A percentile compares a stretch with the other conserved stretches of the same genome.
Evolutionary conservation across 2,797 vertebrate genomes (phyloP).

Genomic region (Malurus leucopterus): DNA sequence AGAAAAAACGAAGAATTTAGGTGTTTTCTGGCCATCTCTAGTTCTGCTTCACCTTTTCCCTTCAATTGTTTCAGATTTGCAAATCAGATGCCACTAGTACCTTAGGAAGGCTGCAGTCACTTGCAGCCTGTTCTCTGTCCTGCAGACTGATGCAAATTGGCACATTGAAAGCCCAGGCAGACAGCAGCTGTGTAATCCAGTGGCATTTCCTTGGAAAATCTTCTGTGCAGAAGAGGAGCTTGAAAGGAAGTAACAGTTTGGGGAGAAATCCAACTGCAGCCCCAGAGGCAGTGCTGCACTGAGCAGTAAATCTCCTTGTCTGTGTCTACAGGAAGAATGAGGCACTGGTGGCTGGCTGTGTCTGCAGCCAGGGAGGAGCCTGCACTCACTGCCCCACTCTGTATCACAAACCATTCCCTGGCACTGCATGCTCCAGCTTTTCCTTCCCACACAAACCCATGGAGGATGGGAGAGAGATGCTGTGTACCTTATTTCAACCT

Average conservation of each 20-base stretch:
- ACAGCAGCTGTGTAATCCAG: constrained; percentile 49
- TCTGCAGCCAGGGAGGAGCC: neutral
- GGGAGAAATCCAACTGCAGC: constrained; percentile 31
- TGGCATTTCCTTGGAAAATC: constrained; percentile 51
- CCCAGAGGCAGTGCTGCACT: neutral
- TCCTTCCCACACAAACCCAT: neutral
- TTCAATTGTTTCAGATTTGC: constrained; percentile 26
- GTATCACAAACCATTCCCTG: neutral
- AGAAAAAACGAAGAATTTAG: neutral
- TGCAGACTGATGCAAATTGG: constrained; percentile 38
- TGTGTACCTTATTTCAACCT: neutral
- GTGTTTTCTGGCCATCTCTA: neutral
- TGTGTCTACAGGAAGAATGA: neutral
- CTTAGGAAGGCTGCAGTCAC: neutral
- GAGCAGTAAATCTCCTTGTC: constrained; percentile 28
- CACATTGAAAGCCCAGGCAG: constrained; percentile 36
- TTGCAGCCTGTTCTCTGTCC: constrained; percentile 41
- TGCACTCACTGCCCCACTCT: neutral
- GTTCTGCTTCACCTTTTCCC: neutral
- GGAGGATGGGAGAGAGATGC: neutral
- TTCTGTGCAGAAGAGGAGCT: constrained; percentile 26
- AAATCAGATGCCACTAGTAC: constrained; percentile 7
- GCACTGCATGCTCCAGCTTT: neutral
- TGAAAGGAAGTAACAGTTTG: constrained; percentile 40
- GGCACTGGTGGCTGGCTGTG: neutral